Conservation (phyloP, 2,797 vertebrate species). For the Gastrophryne carolinensis region DNA sequence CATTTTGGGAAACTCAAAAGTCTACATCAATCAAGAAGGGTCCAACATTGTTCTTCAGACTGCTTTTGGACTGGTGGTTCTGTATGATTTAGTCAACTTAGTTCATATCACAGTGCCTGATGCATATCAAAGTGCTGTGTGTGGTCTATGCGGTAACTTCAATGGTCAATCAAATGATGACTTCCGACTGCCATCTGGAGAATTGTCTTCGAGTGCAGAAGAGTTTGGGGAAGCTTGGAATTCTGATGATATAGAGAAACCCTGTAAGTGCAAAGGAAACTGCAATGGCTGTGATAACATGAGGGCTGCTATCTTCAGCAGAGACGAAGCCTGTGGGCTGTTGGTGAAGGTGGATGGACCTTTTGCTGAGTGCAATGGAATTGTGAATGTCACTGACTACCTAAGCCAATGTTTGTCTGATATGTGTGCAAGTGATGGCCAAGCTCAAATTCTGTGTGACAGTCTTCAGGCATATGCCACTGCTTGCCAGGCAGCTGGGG, state of each 20-base stretch:
- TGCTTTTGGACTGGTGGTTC: conserved; percentile 48
- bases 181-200: conserved; percentile 51
- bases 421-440: conserved; percentile 21
- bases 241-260: conserved; percentile 52
- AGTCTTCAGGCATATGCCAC: conserved; percentile 26
- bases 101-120: conserved; percentile 61
- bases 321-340: conserved; percentile 19
- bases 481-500: conserved; percentile 29
- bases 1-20: conserved; percentile 25
- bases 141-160: conserved; percentile 67
- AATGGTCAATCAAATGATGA: conserved; percentile 62
- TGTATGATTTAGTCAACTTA: conserved; percentile 46
- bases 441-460: conserved; percentile 24
- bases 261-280: conserved; percentile 37
- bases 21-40: conserved; percentile 43
- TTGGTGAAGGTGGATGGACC: conserved; percentile 23
- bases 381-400: conserved; percentile 31
- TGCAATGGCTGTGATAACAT: conserved; percentile 25
- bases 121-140: conserved; percentile 61
- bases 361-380: conserved; percentile 9
- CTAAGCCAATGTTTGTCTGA: conserved; percentile 36
- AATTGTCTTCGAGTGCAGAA: conserved; percentile 31
- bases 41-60: conserved; percentile 40
- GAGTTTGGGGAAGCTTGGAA: conserved; percentile 63
- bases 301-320: conserved; percentile 6